Evolutionary conservation across 2,797 vertebrate species (phyloP), one percentile per base, ranked within the genome.

Genomic region (Sitta carolinensis): DNA sequence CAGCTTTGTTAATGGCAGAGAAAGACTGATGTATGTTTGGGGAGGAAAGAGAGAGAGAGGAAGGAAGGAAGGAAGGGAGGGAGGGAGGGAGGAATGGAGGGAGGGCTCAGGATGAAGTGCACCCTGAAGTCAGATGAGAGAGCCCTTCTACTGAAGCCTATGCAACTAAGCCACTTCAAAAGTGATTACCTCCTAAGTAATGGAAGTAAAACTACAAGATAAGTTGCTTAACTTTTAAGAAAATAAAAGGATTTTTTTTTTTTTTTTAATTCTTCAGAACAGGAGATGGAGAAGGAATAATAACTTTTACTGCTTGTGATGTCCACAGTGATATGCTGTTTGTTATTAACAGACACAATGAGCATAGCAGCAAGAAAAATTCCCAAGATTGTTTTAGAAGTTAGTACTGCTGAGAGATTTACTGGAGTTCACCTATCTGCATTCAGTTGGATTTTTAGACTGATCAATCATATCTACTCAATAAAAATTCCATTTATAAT

Each of bases 141-240:
- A 78, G 4, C 64, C n/a, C 19, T 43, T 74, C 45, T 47, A 42
- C 63, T 64, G 40, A 89, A 91, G 36, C n/a, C 38, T 84, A 47
- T 90, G 47, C 42, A 89, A 90, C 30, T 70, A 76, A 94, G 87
- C 69, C 38, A 34, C 62, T 92, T 91, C 64, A 94, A 93, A 87
- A 80, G 54, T 76, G 45, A 67, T 36, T 36, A 36, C 36, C 36
- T 36, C 36, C 36, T 36, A 36, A 36, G 36, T 36, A 36, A 48
- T 23, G 8, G 36, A 79, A 79, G 7, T 14, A 78, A 82, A 88
- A 43, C 7, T 68, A 20, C 7, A 54, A 20, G 22, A 67, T 22
- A 34, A 57, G 21, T 42, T 52, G 2, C 48, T 85, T 47, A 25
- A 30, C 9, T 72, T 93, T 54, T 18, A 76, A 81, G 51, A 68